Conservation (phyloP, 1,140 invertebrate species). For the Calephelis nemesis region DNA sequence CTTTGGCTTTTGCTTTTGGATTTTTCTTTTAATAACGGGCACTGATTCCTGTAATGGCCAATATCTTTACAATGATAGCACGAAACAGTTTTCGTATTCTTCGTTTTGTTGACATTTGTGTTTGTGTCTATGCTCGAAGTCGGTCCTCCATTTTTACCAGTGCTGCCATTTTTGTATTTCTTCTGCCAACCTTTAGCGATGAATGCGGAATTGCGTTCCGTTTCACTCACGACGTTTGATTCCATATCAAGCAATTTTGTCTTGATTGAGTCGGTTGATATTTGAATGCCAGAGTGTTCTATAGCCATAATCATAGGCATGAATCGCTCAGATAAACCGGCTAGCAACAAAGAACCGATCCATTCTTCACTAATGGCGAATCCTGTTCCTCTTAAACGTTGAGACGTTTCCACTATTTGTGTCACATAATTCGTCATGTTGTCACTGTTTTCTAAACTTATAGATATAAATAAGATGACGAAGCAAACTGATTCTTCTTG, state of each 20-base stretch:
- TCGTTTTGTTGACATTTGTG: neutral
- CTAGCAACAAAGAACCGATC: conserved; percentile 50
- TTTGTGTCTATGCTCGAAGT: conserved; percentile 19
- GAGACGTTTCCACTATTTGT: conserved; percentile 35
- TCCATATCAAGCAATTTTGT: conserved; percentile 48
- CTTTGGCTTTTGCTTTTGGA: conserved; percentile 3
- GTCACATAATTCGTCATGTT: conserved; percentile 42
- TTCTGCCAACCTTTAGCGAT: conserved; percentile 20
- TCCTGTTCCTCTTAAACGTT: conserved; percentile 38
- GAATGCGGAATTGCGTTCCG: conserved; percentile 27
- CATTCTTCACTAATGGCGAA: conserved; percentile 33
- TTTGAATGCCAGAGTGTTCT: conserved; percentile 40
- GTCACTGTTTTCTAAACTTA: conserved; percentile 35
- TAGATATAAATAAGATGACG: conserved; percentile 37
- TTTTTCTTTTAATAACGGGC: conserved; percentile 32
- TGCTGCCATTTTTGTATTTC: conserved; percentile 23
- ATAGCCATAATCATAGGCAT: conserved; percentile 41
- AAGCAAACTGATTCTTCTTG: conserved; percentile 37
- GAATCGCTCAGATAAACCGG: conserved; percentile 53
- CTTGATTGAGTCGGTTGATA: conserved; percentile 51
- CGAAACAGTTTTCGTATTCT: conserved; percentile 27
- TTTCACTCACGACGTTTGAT: conserved; percentile 20
- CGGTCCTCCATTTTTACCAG: conserved; percentile 24
- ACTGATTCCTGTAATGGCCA: conserved; percentile 26
- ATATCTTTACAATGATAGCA: conserved; percentile 29